A percentile compares a stretch with the other conserved stretches of the same genome.
phyloP scores from a whole-genome alignment of 2,888 invertebrate genomes.

The Volucella inflata region DNA sequence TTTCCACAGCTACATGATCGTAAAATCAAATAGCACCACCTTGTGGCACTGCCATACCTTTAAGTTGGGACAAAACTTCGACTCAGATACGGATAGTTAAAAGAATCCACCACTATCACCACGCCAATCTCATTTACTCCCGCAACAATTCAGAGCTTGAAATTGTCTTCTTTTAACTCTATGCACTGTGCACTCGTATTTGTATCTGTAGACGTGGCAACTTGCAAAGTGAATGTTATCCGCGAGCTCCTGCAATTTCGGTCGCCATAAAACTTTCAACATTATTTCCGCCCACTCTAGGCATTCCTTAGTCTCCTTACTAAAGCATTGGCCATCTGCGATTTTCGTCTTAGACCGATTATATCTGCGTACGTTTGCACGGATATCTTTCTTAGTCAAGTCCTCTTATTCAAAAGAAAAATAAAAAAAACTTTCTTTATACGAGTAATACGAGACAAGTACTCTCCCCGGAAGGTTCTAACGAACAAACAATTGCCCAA shows the following conservation, averaged over 20 bases:
- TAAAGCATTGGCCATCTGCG: neutral
- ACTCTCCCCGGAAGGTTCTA: conserved; percentile 48
- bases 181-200: too few relatives aligned
- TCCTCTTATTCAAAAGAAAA: conserved; percentile 1
- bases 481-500: conserved; percentile 70
- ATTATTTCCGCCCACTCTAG: conserved; percentile 72
- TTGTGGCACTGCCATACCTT: conserved; percentile 47
- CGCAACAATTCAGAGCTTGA: conserved; percentile 51
- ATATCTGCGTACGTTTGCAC: conserved; percentile 32
- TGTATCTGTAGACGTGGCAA: neutral
- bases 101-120: conserved; percentile 48
- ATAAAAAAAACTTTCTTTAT: conserved; percentile 46
- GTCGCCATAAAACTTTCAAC: conserved; percentile 74
- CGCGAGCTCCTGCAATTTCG: conserved; percentile 73
- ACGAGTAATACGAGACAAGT: conserved; percentile 16
- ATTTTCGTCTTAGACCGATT: conserved; percentile 36
- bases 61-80: conserved; percentile 5
- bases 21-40: conserved; percentile 58
- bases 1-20: conserved; percentile 45
- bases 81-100: conserved; percentile 46
- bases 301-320: conserved; percentile 45
- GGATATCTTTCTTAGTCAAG: neutral
- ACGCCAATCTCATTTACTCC: conserved; percentile 66
- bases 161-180: conserved; percentile 34
- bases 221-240: conserved; percentile 66